A percentile compares a stretch with the other conserved stretches of the same genome.
phyloP scores from a whole-genome alignment of 2,888 invertebrate genomes.

The Eremobia ochroleuca region DNA sequence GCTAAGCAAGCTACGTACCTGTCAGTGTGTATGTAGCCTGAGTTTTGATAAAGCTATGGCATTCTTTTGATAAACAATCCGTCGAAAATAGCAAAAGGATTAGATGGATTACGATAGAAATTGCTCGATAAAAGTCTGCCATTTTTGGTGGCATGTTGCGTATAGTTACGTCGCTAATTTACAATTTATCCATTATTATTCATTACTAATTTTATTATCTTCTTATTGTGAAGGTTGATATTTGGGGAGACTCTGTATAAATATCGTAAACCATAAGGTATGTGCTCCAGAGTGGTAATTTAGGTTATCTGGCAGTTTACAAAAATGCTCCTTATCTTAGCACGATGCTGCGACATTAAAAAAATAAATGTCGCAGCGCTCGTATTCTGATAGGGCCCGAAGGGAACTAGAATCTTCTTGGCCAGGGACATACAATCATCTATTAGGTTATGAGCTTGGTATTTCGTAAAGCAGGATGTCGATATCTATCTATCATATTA shows the following conservation, averaged over 20 bases:
- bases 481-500: too few species aligned
- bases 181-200: not conserved
- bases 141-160: not conserved
- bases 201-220: not conserved
- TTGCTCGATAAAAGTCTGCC: constrained; percentile 2
- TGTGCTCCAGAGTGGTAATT: not conserved
- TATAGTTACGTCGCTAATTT: not conserved
- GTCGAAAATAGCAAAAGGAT: constrained; percentile 10
- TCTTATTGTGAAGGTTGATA: not conserved
- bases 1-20: too few species aligned
- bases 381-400: too few species aligned
- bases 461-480: constrained; percentile 9
- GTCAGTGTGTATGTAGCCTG: too few species aligned
- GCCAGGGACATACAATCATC: not conserved
- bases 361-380: too few species aligned
- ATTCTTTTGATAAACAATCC: not conserved
- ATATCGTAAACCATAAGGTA: constrained; percentile 15
- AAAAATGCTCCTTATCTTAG: too few species aligned
- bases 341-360: too few species aligned
- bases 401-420: not conserved
- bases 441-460: not conserved
- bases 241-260: not conserved
- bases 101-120: constrained; percentile 9
- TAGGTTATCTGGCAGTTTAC: constrained; percentile 21
- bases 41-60: not conserved